Base-by-base conservation (phyloP, 2,888 invertebrate species). In the Papilio protenor region DNA sequence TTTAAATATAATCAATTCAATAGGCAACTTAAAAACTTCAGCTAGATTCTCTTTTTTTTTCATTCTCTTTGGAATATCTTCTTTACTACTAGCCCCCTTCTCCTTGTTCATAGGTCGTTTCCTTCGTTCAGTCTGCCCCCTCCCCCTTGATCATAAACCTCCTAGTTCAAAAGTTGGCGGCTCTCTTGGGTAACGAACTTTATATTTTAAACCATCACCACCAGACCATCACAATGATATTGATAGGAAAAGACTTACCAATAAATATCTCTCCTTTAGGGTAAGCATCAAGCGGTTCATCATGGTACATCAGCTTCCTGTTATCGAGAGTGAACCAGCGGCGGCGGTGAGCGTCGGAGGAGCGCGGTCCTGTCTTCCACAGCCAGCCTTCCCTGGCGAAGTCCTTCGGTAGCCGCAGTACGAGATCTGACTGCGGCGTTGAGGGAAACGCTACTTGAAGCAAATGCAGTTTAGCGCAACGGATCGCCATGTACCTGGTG, bases 191-290 rank as follows among this genome's bases (percentile, higher is more conserved):
- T 27, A n/a, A n/a, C n/a, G n/a, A n/a, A n/a, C n/a, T n/a, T n/a
- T n/a, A n/a, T n/a, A n/a, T 27, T 27, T 27, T 27, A 2, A 27
- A 27, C 27, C 27, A 27, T 27, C 27, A 27, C 27, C 27, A 27
- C 27, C 47, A 47, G 47, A 47, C 47, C 47, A 47, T 5, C 27
- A 27, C 27, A 2, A 27, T 27, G 27, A 27, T 27, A 47, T 14
- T 1, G 49, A 49, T 49, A 49, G 12, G 12, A 8, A 55, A n/a
- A 18, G 23, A 61, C 90, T 95, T 89, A 87, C 98, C 98, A 82
- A 98, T 93, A 90, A 98, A 98, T 83, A 98, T 97, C 94, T 98
- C 98, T 73, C 98, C 98, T 92, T 98, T 98, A 0, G 98, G 98
- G 92, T 97, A 97, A 3, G 98, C 97, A 86, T 98, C 98, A 88